Evolutionary conservation across 1,140 invertebrate genomes (phyloP).

Genomic region (Drosophila elegans): DNA sequence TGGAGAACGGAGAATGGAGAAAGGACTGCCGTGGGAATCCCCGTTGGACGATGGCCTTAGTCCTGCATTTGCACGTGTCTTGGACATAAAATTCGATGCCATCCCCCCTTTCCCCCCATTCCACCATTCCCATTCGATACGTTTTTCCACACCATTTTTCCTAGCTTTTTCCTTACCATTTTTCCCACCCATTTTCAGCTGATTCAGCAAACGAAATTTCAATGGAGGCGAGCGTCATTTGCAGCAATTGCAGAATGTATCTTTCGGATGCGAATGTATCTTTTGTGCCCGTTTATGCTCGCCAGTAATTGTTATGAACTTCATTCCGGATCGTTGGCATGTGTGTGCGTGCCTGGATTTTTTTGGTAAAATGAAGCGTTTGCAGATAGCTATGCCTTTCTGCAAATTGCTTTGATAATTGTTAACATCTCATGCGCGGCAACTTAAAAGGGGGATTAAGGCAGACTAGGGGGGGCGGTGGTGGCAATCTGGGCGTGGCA

Average conservation of each 20-base stretch:
- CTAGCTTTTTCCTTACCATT: no score
- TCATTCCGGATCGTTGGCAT: conserved; percentile 46
- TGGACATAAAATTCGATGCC: conserved; percentile 57
- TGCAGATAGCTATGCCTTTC: conserved; percentile 10
- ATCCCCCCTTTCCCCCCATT: background rate
- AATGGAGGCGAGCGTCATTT: conserved; percentile 40
- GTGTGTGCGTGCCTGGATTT: conserved; percentile 56
- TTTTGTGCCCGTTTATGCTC: conserved; percentile 51
- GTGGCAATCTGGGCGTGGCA: conserved; percentile 56
- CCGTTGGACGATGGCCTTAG: conserved; percentile 26
- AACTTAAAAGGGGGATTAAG: conserved; percentile 41
- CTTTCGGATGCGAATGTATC: conserved; percentile 50
- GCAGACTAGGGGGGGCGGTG: background rate
- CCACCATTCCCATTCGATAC: background rate
- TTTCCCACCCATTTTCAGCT: conserved; percentile 22
- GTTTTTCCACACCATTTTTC: background rate
- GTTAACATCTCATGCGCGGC: conserved; percentile 54
- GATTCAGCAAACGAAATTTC: conserved; percentile 34
- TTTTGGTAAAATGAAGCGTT: no score
- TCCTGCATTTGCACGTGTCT: conserved; percentile 61
- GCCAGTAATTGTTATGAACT: conserved; percentile 79
- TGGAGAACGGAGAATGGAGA: conserved; percentile 1
- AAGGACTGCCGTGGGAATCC: conserved; percentile 3
- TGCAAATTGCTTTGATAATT: conserved; percentile 71
- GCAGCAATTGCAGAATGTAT: conserved; percentile 62